Percentiles rank a stretch among this genome's conserved stretches.
These are phyloP conservation scores for Chloropsis hardwickii DNA, from an alignment of 2,113 vertebrate genomes.

Conservation along the genomic window DNA sequence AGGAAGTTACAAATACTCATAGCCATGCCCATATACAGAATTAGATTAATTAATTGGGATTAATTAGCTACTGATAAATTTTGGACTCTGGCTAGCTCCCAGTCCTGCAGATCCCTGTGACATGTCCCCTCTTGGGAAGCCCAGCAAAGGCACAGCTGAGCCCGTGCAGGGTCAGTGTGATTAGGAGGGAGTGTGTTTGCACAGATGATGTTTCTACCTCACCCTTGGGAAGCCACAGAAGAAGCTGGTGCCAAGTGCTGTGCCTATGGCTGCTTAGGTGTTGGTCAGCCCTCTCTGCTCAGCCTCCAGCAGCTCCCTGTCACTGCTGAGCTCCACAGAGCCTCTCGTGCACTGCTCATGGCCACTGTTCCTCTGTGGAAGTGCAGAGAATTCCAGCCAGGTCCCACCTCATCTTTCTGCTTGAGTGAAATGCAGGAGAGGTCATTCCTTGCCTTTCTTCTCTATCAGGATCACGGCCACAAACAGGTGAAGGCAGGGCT, in stretches of 20 bases:
- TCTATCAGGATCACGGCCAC: not conserved
- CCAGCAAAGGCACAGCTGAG: not conserved
- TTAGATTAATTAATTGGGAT: not conserved
- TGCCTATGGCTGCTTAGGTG: not conserved
- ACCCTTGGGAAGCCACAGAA: not conserved
- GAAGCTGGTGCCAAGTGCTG: not conserved
- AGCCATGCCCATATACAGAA: not conserved
- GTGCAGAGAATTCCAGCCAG: not conserved
- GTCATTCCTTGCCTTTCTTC: not conserved
- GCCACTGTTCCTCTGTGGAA: not conserved
- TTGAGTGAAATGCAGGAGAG: not conserved
- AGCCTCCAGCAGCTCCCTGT: not conserved
- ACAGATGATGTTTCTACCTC: not conserved
- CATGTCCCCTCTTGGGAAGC: not conserved
- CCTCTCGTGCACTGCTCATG: fast-evolving
- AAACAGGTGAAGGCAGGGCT: not conserved
- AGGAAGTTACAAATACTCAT: not conserved
- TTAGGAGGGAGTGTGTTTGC: not conserved
- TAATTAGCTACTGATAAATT: not conserved
- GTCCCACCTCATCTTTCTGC: not conserved
- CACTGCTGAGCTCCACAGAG: not conserved
- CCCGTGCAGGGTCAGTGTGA: not conserved
- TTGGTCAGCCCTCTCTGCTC: not conserved
- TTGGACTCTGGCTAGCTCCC: not conserved
- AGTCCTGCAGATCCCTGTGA: not conserved